Conservation (phyloP, 2,113 vertebrate species). For the Mobula birostris region DNA sequence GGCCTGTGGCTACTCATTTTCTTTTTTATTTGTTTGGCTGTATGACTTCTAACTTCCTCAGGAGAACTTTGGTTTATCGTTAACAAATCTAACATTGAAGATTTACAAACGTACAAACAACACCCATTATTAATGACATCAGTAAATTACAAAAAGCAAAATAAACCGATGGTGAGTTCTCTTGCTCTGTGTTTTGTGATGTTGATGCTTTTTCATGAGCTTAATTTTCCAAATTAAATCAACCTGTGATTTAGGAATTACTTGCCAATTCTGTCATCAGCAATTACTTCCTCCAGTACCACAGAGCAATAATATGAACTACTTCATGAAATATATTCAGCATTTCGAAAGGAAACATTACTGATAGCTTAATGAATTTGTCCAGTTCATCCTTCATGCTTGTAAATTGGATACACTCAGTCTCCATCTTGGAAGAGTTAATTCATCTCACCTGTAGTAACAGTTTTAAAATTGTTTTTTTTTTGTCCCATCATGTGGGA, state of each 20-base stretch:
- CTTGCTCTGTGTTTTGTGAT: background rate
- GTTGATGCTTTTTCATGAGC: background rate
- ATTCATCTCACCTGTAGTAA: background rate
- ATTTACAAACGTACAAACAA: background rate
- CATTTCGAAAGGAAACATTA: background rate
- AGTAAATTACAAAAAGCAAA: background rate
- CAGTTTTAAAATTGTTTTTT: background rate
- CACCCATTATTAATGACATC: background rate
- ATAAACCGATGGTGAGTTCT: background rate
- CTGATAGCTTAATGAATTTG: background rate
- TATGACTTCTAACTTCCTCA: background rate
- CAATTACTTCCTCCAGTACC: background rate
- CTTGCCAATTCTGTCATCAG: background rate
- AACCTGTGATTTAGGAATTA: background rate
- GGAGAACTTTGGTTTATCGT: background rate
- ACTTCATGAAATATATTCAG: background rate
- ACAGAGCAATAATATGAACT: background rate
- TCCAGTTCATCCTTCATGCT: background rate
- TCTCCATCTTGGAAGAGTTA: background rate
- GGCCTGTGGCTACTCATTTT: background rate
- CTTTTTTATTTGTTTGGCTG: background rate
- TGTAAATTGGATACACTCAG: background rate
- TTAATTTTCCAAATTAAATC: slow-evolving; percentile 10
- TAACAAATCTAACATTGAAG: background rate
- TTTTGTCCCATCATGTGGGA: background rate